Evolutionary conservation across 2,888 invertebrate genomes (phyloP).

Genomic region (Drosophila engyochracea): DNA sequence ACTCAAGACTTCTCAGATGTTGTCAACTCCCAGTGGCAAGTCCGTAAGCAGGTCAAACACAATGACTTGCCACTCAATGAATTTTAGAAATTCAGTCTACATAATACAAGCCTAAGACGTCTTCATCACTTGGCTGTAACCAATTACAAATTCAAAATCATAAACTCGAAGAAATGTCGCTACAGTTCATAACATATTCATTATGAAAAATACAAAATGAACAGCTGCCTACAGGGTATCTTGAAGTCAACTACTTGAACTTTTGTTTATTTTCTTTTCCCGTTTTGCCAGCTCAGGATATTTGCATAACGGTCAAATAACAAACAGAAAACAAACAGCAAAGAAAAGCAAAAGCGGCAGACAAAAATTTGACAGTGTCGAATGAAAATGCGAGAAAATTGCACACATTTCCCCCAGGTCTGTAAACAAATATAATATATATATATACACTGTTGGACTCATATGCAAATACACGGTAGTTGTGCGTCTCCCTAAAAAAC

Average conservation of each 20-base stretch:
- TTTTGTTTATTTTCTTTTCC: not conserved
- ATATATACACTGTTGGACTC: not conserved
- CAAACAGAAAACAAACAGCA: not conserved
- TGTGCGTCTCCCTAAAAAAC: not conserved
- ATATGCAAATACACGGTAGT: not conserved
- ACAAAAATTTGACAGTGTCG: not conserved
- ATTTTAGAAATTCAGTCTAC: not conserved
- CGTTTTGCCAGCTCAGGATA: not conserved
- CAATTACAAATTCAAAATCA: too few species aligned
- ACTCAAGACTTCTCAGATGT: not conserved
- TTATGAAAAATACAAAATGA: not conserved
- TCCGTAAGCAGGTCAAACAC: not conserved
- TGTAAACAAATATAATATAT: not conserved
- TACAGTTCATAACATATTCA: not conserved
- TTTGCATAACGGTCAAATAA: slow-evolving; percentile 10
- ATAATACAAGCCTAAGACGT: too few species aligned
- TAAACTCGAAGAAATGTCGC: not conserved
- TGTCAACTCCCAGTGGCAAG: not conserved
- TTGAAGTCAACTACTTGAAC: not conserved
- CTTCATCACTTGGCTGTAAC: too few species aligned
- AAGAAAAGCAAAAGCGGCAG: not conserved
- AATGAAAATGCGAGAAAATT: slow-evolving; percentile 4
- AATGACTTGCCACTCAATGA: not conserved
- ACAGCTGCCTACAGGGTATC: slow-evolving; percentile 1
- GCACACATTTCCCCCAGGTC: not conserved